These are phyloP conservation scores for Dexiosoma caninum DNA, from an alignment of 2,888 invertebrate genomes.

Conservation along the genomic window DNA sequence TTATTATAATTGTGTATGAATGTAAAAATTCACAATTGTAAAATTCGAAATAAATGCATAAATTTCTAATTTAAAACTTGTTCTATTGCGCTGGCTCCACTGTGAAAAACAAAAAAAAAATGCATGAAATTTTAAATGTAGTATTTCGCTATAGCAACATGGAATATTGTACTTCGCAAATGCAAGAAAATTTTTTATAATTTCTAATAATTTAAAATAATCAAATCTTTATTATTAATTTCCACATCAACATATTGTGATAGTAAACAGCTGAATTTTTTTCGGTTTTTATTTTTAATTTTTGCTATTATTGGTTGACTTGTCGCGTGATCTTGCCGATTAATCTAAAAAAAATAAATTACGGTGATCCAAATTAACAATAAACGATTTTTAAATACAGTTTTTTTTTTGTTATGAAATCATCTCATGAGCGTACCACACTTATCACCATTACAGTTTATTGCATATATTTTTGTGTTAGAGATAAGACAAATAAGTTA, in stretches of 20 bases:
- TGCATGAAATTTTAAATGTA: too few relatives aligned
- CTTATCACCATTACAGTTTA: neutral
- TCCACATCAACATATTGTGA: neutral
- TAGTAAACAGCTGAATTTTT: neutral
- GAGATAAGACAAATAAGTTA: neutral
- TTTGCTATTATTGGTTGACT: slow-evolving; percentile 21
- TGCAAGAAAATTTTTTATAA: neutral
- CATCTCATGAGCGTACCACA: slow-evolving; percentile 27
- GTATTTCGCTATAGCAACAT: too few relatives aligned
- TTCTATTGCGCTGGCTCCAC: too few relatives aligned
- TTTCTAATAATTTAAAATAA: neutral
- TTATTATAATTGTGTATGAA: too few relatives aligned
- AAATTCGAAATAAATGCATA: too few relatives aligned
- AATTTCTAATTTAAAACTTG: too few relatives aligned
- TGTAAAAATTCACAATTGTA: too few relatives aligned
- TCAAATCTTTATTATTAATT: neutral
- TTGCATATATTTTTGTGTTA: neutral
- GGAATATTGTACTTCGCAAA: neutral
- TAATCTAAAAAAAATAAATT: slow-evolving; percentile 27
- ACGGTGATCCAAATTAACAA: slow-evolving; percentile 17
- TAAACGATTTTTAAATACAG: slow-evolving; percentile 4
- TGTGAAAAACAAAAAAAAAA: neutral
- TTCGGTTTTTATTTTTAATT: slow-evolving; percentile 7
- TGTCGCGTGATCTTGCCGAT: slow-evolving; percentile 55
- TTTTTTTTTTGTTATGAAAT: neutral